phyloP scores from a whole-genome alignment of 2,113 vertebrate species.

The Serinus canaria region DNA sequence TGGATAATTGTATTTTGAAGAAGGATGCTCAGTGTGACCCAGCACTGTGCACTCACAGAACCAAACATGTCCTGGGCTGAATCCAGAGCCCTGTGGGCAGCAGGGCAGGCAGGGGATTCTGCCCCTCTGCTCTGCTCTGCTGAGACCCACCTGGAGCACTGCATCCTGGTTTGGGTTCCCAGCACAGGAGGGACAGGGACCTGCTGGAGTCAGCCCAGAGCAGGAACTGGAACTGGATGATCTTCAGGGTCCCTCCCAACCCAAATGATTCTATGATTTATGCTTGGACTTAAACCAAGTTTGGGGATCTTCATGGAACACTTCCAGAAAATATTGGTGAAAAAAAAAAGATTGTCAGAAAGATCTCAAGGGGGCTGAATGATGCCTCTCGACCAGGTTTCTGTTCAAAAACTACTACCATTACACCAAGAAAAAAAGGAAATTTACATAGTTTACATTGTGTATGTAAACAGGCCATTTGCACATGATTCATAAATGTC shows the following conservation, averaged over 20 bases:
- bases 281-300: not conserved
- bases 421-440: not conserved
- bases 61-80: not conserved
- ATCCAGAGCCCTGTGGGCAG: not conserved
- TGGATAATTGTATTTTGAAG: not conserved
- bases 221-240: not conserved
- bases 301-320: not conserved
- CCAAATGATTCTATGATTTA: not conserved
- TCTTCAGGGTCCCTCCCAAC: not conserved
- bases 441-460: not conserved
- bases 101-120: not conserved
- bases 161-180: not conserved
- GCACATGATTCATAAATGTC: conserved; percentile 46
- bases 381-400: not conserved
- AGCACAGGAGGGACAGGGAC: rapidly evolving
- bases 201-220: not conserved
- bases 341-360: not conserved
- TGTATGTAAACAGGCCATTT: conserved; percentile 38
- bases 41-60: not conserved
- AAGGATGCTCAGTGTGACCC: not conserved
- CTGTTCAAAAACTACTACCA: not conserved
- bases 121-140: not conserved
- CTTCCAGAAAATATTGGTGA: not conserved
- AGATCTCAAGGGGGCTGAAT: not conserved
- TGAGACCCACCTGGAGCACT: not conserved